A percentile compares a stretch with the other conserved stretches of the same genome.
phyloP scores from a whole-genome alignment of 2,113 vertebrate species.

The Axis porcinus region DNA sequence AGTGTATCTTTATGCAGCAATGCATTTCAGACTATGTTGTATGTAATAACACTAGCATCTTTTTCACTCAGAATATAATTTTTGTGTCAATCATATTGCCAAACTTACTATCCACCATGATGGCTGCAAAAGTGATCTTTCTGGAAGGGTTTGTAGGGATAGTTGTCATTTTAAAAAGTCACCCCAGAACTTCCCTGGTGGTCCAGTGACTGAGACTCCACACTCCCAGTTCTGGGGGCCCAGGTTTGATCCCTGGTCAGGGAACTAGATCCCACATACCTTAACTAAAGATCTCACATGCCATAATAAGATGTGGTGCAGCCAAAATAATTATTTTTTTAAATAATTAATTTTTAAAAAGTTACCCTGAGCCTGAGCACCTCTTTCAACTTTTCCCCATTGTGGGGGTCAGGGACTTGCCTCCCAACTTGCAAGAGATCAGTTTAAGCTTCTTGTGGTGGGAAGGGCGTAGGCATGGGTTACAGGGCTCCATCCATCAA shows the following conservation, averaged over 20 bases:
- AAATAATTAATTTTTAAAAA: neutral
- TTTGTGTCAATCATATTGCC: neutral
- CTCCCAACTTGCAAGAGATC: neutral
- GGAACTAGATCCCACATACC: neutral
- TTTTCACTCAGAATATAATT: neutral
- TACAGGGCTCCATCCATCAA: neutral
- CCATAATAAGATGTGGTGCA: neutral
- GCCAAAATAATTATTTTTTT: neutral
- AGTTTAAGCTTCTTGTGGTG: neutral
- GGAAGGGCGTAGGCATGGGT: rapidly evolving
- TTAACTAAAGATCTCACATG: neutral
- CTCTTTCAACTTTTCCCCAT: neutral
- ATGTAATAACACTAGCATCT: neutral
- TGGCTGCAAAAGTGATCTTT: neutral
- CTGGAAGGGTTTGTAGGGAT: neutral
- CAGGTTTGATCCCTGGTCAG: neutral
- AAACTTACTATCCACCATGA: neutral
- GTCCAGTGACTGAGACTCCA: neutral
- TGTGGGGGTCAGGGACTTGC: neutral
- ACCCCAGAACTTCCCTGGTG: neutral
- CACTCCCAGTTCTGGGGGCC: neutral
- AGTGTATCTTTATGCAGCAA: neutral
- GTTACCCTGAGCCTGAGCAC: neutral
- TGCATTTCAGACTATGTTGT: neutral
- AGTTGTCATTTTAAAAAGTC: neutral